Evolutionary conservation across 1,140 invertebrate genomes (phyloP).

Genomic region (Heliconius melpomene): DNA sequence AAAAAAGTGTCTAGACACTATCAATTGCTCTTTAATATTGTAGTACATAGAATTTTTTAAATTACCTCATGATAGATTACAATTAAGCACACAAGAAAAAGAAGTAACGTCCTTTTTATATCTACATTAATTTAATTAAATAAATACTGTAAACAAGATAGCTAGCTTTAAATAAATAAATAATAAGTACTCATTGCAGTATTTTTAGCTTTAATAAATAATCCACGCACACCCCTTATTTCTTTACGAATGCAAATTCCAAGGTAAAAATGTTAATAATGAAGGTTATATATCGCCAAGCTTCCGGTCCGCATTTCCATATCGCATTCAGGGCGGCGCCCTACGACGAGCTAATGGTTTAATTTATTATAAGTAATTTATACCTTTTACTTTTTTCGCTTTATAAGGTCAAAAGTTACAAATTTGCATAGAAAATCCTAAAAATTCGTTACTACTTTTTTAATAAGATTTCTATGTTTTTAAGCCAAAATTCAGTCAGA

Average conservation of each 20-base stretch:
- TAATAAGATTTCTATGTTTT: background rate
- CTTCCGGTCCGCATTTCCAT: slow-evolving; percentile 63
- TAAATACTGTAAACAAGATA: no score
- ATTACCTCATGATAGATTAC: no score
- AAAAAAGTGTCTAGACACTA: background rate
- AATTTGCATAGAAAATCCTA: background rate
- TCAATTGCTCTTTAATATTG: no score
- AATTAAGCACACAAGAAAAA: no score
- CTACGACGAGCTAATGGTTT: slow-evolving; percentile 40
- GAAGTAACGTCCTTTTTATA: no score
- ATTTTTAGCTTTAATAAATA: background rate
- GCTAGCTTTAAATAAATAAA: background rate
- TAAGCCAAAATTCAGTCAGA: background rate
- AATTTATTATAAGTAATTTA: slow-evolving; percentile 42
- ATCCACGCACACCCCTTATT: background rate
- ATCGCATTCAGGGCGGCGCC: slow-evolving; percentile 49
- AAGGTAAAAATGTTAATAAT: slow-evolving; percentile 42
- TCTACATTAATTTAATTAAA: no score
- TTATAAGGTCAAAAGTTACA: slow-evolving; percentile 12
- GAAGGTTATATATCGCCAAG: slow-evolving; percentile 55
- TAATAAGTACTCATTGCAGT: background rate
- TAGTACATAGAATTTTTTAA: no score
- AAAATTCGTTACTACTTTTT: background rate
- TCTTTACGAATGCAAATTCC: slow-evolving; percentile 32
- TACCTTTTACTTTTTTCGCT: slow-evolving; percentile 22